A percentile compares a stretch with the other conserved stretches of the same genome.
These are phyloP conservation scores for Alfaro cultratus DNA, from an alignment of 2,797 vertebrate genomes.

Conservation along the genomic window DNA sequence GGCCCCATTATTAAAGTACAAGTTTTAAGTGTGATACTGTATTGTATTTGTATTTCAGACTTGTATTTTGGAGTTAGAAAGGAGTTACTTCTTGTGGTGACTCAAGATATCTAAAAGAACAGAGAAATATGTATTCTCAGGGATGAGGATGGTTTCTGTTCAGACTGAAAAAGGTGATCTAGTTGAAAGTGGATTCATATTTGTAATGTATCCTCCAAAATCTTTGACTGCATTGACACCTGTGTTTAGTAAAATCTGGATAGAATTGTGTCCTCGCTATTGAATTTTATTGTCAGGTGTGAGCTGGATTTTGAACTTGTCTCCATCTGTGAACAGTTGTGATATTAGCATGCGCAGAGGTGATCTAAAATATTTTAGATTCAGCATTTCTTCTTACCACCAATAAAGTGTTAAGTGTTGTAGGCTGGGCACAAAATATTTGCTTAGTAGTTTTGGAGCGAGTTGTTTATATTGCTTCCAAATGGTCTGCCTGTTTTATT, in stretches of 20 bases:
- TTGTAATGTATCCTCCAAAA: neutral
- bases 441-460: slow-evolving; percentile 36
- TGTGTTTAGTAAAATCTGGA: neutral
- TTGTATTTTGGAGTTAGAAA: neutral
- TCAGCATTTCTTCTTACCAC: neutral
- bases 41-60: neutral
- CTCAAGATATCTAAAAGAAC: neutral
- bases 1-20: neutral
- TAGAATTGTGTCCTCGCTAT: no score
- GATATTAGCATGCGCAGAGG: neutral
- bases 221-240: neutral
- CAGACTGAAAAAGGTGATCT: neutral
- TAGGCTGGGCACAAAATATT: slow-evolving; percentile 24
- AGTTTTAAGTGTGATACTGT: neutral
- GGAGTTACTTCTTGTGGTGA: neutral
- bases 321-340: neutral
- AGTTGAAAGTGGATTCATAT: neutral
- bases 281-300: neutral
- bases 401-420: neutral
- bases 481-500: slow-evolving; percentile 26
- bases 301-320: neutral
- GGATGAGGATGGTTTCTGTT: neutral
- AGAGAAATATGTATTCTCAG: neutral
- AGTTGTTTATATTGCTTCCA: slow-evolving; percentile 46
- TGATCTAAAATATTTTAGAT: neutral